These are phyloP conservation scores for Brenthis daphne DNA, from an alignment of 2,888 invertebrate genomes.

Conservation along the genomic window DNA sequence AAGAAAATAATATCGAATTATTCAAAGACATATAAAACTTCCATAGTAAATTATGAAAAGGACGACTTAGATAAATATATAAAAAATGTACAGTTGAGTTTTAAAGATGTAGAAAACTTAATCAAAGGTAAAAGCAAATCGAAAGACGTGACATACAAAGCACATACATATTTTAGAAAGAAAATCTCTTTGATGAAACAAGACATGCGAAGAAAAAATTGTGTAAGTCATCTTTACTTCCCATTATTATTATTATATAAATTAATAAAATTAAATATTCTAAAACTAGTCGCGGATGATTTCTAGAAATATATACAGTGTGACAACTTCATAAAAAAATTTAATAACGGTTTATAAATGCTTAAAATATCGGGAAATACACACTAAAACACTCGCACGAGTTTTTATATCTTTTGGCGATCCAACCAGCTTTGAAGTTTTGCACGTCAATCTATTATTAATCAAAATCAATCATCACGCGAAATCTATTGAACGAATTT, in stretches of 20 bases:
- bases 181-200: background rate
- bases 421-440: no score
- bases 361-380: no score
- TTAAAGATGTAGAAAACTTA: constrained; percentile 4
- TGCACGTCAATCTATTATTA: no score
- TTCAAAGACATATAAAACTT: background rate
- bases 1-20: background rate
- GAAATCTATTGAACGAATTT: no score
- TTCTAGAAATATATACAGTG: no score
- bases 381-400: no score
- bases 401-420: no score
- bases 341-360: no score
- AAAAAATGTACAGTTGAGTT: background rate
- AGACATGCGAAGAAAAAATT: background rate
- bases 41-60: background rate
- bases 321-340: no score
- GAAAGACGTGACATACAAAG: background rate
- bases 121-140: background rate
- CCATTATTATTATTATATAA: background rate
- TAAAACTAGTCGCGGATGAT: no score
- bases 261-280: no score
- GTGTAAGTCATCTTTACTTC: background rate
- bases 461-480: no score
- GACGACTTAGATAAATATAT: background rate
- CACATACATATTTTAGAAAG: background rate